Conservation (phyloP, 2,797 vertebrate species). For the Phalloptychus januarius region DNA sequence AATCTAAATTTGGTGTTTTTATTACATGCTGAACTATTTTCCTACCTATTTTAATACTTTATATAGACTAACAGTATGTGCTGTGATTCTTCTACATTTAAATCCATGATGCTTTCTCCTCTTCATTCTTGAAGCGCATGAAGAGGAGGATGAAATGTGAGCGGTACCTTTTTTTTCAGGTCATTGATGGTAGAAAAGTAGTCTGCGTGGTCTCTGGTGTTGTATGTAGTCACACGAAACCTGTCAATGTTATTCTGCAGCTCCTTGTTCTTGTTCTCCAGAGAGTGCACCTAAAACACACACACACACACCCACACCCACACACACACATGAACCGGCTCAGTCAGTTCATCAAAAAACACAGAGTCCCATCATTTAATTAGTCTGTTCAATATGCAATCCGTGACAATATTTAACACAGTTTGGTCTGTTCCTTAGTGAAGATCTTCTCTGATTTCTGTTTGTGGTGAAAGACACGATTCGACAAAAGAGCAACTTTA, state of each 20-base stretch:
- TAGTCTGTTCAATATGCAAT: background rate
- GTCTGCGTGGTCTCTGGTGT: slow-evolving; percentile 45
- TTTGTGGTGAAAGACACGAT: background rate
- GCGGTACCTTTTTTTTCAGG: slow-evolving; percentile 67
- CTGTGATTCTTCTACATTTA: background rate
- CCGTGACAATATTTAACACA: background rate
- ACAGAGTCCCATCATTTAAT: background rate
- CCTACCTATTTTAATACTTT: background rate
- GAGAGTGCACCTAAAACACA: slow-evolving; percentile 67
- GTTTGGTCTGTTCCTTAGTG: background rate
- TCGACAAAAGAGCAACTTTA: background rate
- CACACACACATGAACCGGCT: background rate
- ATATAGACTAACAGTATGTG: background rate
- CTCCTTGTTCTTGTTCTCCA: slow-evolving; percentile 73
- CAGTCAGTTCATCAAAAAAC: background rate
- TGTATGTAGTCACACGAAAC: slow-evolving; percentile 26
- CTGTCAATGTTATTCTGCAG: slow-evolving; percentile 80
- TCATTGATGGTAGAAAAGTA: slow-evolving; percentile 67
- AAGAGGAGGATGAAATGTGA: background rate
- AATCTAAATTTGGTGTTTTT: background rate
- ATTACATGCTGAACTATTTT: background rate
- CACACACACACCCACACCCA: too few relatives aligned
- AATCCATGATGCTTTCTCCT: background rate
- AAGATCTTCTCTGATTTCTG: background rate
- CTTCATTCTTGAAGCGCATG: background rate